Base-by-base conservation (phyloP, 2,797 vertebrate genomes). In the Rousettus madagascariensis region DNA sequence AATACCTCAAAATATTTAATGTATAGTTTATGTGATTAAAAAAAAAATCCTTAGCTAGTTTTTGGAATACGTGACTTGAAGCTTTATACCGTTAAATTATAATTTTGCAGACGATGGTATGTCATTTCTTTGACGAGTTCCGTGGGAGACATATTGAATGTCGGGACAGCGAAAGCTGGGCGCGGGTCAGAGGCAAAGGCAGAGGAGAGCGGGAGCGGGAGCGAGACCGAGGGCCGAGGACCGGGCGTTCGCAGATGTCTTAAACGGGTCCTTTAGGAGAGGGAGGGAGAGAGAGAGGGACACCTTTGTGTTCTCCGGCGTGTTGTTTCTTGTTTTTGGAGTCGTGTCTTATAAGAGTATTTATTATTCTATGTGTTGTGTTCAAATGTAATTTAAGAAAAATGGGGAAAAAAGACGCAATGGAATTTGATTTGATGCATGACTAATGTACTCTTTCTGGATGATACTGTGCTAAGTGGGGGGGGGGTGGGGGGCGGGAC, bases 1-100 rank as follows among this genome's bases (percentile, higher is more conserved):
- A 99, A 99, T 99, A 99, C 99, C 99, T 99, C 99, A 99, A 99
- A 97, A 99, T 99, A 99, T 99, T 99, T 99, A 99, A 99, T 99
- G 99, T 99, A 99, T 99, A 99, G 99, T 99, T 99, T 99, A 99
- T 99, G 99, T 99, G 99, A 99, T 99, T 8, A 49, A 94, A 46
- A 49, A 94, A 99, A 98, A 97, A 98, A 98, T 99, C 99, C 98
- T 99, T 99, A 99, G 99, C 99, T 99, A 99, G 99, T 99, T 99
- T 99, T 99, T 99, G 99, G 99, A 99, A 99, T 99, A 99, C 98
- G 99, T 99, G 99, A 99, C 99, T 99, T 99, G 99, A 99, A 99
- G 99, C 99, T 99, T 99, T 99, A 99, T 99, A 99, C 99, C 99
- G 99, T 99, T 99, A 99, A 99, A 99, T 98, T 98, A 98, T 98